These are phyloP conservation scores for Tenthredo distinguenda DNA, from an alignment of 2,888 invertebrate species.

Conservation along the genomic window DNA sequence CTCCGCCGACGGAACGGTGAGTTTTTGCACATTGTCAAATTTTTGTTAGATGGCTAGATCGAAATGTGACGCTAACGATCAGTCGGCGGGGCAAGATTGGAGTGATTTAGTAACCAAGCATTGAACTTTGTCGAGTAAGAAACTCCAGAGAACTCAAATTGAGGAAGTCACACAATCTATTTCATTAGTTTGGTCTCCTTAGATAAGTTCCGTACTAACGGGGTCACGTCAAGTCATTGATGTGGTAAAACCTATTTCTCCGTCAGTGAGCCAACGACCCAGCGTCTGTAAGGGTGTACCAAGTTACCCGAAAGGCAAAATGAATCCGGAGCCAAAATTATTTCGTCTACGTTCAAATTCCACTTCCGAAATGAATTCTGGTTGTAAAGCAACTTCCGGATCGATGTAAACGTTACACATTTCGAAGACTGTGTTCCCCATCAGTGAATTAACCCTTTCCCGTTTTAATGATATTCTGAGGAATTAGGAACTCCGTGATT, in stretches of 20 bases:
- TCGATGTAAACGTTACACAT: not conserved
- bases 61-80: not conserved
- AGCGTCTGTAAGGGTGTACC: not conserved
- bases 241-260: not conserved
- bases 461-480: not conserved
- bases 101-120: not conserved
- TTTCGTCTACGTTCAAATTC: not conserved
- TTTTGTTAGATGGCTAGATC: not conserved
- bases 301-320: not conserved
- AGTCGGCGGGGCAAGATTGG: not conserved
- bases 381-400: not conserved
- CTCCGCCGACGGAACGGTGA: conserved; percentile 76
- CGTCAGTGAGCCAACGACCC: not conserved
- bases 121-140: not conserved
- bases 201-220: not conserved
- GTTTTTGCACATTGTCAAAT: conserved; percentile 55
- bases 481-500: not conserved
- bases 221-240: not conserved
- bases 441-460: not conserved
- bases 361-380: not conserved
- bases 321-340: not conserved
- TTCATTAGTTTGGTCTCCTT: not conserved
- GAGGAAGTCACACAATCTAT: not conserved
- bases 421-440: not conserved
- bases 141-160: not conserved